These are phyloP conservation scores for Leucophenga maculata DNA, from an alignment of 2,888 invertebrate species.

Conservation along the genomic window DNA sequence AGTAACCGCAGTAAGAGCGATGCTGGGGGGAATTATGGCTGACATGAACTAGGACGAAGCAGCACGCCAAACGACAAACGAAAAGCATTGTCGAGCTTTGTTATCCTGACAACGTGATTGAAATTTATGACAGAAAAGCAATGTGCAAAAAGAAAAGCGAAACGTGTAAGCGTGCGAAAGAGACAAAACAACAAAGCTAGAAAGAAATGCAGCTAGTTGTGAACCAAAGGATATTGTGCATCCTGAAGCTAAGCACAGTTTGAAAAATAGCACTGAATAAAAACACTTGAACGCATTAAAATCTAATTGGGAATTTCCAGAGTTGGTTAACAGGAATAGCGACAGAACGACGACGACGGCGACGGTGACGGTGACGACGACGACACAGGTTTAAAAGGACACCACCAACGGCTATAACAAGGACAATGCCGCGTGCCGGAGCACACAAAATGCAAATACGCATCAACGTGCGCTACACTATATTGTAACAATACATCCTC, in stretches of 20 bases:
- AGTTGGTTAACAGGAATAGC: constrained; percentile 48
- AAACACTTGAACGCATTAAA: constrained; percentile 66
- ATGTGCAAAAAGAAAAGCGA: constrained; percentile 45
- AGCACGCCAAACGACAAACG: constrained; percentile 8
- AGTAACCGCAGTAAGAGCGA: constrained; percentile 19
- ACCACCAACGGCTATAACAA: neutral
- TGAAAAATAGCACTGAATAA: constrained; percentile 66
- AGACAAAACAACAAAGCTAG: constrained; percentile 28
- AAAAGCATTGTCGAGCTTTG: constrained; percentile 42
- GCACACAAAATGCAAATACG: constrained; percentile 4
- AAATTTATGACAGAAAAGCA: constrained; percentile 58
- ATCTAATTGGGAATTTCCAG: constrained; percentile 68
- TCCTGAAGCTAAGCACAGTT: constrained; percentile 23
- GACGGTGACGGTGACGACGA: too few relatives aligned
- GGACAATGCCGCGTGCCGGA: neutral
- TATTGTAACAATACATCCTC: too few relatives aligned
- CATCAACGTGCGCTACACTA: neutral
- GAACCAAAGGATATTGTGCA: too few relatives aligned
- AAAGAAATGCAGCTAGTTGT: constrained; percentile 11
- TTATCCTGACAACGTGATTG: constrained; percentile 65
- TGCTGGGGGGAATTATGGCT: constrained; percentile 21
- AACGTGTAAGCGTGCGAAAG: constrained; percentile 31
- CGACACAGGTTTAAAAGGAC: neutral
- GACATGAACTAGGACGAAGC: constrained; percentile 30
- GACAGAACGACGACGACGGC: neutral